Percentiles rank a stretch among this genome's conserved stretches.
phyloP scores from a whole-genome alignment of 1,140 invertebrate species.

The Reticulitermes speratus region DNA sequence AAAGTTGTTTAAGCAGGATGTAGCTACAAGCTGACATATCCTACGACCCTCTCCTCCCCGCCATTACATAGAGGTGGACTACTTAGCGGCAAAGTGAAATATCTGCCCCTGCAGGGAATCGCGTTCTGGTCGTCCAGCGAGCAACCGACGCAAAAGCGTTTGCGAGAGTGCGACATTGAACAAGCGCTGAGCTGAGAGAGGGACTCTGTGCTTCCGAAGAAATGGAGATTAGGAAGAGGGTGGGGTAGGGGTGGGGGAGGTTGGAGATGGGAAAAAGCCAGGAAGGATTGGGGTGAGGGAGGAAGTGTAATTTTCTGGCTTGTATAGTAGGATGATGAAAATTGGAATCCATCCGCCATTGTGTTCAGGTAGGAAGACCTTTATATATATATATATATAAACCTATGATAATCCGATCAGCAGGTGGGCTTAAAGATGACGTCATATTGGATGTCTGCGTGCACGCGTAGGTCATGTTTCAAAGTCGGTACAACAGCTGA shows the following conservation, averaged over 20 bases:
- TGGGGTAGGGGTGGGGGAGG: not conserved
- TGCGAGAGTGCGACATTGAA: too few species aligned
- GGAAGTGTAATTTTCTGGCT: conserved; percentile 15
- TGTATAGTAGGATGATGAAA: conserved; percentile 13
- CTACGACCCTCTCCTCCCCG: too few species aligned
- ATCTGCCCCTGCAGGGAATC: too few species aligned
- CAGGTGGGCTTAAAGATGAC: conserved; percentile 7
- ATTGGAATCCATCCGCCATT: conserved; percentile 9
- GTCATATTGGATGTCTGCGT: not conserved
- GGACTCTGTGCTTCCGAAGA: not conserved
- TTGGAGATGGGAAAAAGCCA: not conserved
- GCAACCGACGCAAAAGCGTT: too few species aligned
- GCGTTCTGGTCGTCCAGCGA: too few species aligned
- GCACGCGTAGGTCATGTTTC: not conserved
- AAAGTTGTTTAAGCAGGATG: too few species aligned
- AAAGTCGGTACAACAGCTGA: too few species aligned
- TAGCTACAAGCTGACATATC: too few species aligned
- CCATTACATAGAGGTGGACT: too few species aligned
- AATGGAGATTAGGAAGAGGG: not conserved
- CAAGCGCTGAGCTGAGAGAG: not conserved
- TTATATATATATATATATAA: conserved; percentile 9
- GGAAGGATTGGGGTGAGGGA: not conserved
- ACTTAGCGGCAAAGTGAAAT: too few species aligned
- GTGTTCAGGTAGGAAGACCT: conserved; percentile 17
- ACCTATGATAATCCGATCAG: conserved; percentile 6